A percentile compares a stretch with the other conserved stretches of the same genome.
These are phyloP conservation scores for Atopsyche davidsoni DNA, from an alignment of 1,140 invertebrate genomes.

Conservation along the genomic window DNA sequence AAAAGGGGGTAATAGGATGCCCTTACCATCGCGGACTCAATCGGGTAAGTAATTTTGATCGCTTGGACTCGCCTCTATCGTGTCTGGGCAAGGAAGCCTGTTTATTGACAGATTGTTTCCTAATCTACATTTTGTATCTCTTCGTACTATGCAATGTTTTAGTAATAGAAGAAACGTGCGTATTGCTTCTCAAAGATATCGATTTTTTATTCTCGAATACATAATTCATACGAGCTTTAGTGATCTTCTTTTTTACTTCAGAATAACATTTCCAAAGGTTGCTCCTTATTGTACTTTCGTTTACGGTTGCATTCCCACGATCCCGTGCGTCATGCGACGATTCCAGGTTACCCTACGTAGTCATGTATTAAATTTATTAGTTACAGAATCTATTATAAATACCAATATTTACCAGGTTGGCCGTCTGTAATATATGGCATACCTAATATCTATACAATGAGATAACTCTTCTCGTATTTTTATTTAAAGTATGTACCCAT, in stretches of 20 bases:
- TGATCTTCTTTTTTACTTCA: slow-evolving; percentile 14
- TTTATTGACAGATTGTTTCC: slow-evolving; percentile 21
- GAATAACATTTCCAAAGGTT: slow-evolving; percentile 15
- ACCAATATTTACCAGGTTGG: too few species aligned
- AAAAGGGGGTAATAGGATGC: slow-evolving; percentile 73
- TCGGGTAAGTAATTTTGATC: slow-evolving; percentile 20
- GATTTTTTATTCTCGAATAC: slow-evolving; percentile 15
- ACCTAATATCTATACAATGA: too few species aligned
- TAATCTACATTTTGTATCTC: slow-evolving; percentile 3
- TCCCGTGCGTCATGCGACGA: slow-evolving; percentile 13
- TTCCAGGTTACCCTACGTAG: neutral
- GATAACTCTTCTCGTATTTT: too few species aligned
- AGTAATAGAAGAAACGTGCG: too few species aligned
- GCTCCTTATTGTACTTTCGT: slow-evolving; percentile 18
- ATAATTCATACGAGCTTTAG: slow-evolving; percentile 17
- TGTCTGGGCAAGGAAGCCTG: slow-evolving; percentile 19
- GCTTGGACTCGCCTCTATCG: slow-evolving; percentile 21
- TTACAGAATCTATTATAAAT: too few species aligned
- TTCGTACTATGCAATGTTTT: slow-evolving; percentile 6
- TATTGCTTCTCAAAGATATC: slow-evolving; percentile 10
- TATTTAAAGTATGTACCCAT: too few species aligned
- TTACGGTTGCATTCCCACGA: slow-evolving; percentile 17
- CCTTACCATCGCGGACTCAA: slow-evolving; percentile 25
- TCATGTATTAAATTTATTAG: neutral
- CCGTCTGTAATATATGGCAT: too few species aligned